These are phyloP conservation scores for Troglohyphantes excavatus DNA, from an alignment of 2,888 invertebrate genomes.

Conservation along the genomic window DNA sequence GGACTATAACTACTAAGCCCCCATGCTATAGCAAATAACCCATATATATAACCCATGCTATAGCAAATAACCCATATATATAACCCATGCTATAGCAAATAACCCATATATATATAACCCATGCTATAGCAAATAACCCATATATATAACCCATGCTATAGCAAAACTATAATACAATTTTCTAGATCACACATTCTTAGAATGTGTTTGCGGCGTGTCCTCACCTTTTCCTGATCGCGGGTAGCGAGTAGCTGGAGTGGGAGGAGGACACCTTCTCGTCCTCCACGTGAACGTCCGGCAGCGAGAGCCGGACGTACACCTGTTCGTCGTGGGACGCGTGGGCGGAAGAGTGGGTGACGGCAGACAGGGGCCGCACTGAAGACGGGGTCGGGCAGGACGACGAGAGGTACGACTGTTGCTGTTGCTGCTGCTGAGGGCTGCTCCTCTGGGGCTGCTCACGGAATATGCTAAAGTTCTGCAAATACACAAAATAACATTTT, in stretches of 20 bases:
- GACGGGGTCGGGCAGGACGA: constrained; percentile 57
- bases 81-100: too few relatives aligned
- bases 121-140: too few relatives aligned
- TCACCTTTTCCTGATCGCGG: constrained; percentile 69
- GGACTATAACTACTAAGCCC: too few relatives aligned
- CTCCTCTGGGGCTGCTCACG: constrained; percentile 76
- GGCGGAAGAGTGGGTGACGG: constrained; percentile 34
- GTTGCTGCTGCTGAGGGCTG: constrained; percentile 13
- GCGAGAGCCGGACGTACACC: constrained; percentile 74
- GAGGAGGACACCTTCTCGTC: constrained; percentile 75
- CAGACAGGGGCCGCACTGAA: constrained; percentile 27
- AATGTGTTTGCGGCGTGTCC: too few relatives aligned
- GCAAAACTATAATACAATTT: too few relatives aligned
- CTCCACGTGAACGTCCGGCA: constrained; percentile 76
- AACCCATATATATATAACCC: too few relatives aligned
- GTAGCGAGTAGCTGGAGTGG: constrained; percentile 77
- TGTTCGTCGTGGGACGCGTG: constrained; percentile 72
- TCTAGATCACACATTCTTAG: too few relatives aligned
- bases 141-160: too few relatives aligned
- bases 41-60: too few relatives aligned
- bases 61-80: too few relatives aligned
- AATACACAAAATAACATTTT: too few relatives aligned
- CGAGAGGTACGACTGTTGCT: constrained; percentile 32
- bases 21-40: too few relatives aligned
- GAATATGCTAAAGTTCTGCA: constrained; percentile 78